phyloP scores from a whole-genome alignment of 2,797 vertebrate species.

The Falco peregrinus region DNA sequence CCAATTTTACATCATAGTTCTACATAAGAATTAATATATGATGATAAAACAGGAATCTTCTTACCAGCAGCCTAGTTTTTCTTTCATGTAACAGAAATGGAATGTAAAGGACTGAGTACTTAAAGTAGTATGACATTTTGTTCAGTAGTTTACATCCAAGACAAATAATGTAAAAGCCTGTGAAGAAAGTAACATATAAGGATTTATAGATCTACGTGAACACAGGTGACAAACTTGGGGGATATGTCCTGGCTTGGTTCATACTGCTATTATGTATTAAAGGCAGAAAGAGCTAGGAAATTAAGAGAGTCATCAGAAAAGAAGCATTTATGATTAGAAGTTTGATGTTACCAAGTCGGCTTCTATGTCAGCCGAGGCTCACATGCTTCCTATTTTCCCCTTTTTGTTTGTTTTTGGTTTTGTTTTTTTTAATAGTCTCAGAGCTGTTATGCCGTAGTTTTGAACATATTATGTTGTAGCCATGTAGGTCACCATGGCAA shows the following conservation, averaged over 20 bases:
- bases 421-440: neutral
- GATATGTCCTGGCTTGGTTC: neutral
- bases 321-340: neutral
- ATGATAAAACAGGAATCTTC: neutral
- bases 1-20: neutral
- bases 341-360: neutral
- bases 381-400: neutral
- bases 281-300: neutral
- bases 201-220: neutral
- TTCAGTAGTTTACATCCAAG: neutral
- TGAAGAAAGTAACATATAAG: neutral
- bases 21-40: neutral
- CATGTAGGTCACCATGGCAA: fast-evolving
- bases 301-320: neutral
- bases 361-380: neutral
- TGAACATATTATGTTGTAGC: neutral
- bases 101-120: neutral
- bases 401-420: too few species aligned
- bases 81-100: neutral
- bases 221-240: neutral
- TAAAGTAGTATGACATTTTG: neutral
- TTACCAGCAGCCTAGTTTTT: neutral
- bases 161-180: neutral
- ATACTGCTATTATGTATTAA: neutral
- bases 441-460: neutral